Percentiles rank a stretch among this genome's conserved stretches.
phyloP scores from a whole-genome alignment of 2,113 vertebrate species.

The Myotis brandtii region DNA sequence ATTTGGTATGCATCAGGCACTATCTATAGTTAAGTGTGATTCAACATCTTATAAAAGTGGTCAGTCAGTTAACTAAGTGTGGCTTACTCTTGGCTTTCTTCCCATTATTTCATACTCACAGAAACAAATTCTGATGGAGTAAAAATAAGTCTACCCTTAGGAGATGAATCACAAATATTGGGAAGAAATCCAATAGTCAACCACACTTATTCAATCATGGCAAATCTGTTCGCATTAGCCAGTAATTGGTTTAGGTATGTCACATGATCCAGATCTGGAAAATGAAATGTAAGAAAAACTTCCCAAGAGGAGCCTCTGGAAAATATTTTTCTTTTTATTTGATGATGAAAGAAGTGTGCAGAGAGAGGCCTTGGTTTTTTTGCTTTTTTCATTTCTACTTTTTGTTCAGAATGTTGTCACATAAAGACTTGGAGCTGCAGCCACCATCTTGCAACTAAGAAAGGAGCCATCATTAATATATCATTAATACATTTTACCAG shows the following conservation, averaged over 20 bases:
- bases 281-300: background rate
- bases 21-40: background rate
- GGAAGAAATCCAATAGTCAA: background rate
- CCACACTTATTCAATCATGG: background rate
- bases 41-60: background rate
- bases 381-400: background rate
- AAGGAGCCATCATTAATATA: background rate
- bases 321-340: conserved; percentile 18
- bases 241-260: background rate
- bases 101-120: background rate
- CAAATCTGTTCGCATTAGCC: background rate
- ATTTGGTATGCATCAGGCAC: background rate
- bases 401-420: background rate
- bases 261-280: background rate
- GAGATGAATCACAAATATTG: background rate
- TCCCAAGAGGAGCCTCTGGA: background rate
- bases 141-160: background rate
- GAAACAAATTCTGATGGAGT: background rate
- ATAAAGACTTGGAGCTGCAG: background rate
- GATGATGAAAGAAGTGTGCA: background rate
- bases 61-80: background rate
- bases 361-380: background rate
- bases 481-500: background rate
- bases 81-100: background rate
- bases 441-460: background rate